Percentiles rank a stretch among this genome's conserved stretches.
These are phyloP conservation scores for Tangara arthus DNA, from an alignment of 2,797 vertebrate genomes.

Conservation along the genomic window DNA sequence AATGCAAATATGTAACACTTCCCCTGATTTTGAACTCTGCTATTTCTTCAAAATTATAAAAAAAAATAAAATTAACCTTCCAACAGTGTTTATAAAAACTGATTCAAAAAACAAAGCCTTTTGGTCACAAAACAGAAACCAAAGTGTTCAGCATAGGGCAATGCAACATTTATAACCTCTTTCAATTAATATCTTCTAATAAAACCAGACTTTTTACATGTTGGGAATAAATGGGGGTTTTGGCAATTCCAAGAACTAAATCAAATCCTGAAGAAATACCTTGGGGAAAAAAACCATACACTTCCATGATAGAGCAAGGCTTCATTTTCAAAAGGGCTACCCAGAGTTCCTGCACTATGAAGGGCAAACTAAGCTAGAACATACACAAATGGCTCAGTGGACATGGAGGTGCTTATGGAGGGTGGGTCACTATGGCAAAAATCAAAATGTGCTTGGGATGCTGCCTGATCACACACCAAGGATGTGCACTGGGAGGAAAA, in stretches of 20 bases:
- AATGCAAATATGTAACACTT: background rate
- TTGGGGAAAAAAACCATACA: background rate
- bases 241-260: background rate
- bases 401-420: background rate
- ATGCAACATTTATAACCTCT: slow-evolving; percentile 5
- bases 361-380: slow-evolving; percentile 78
- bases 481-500: background rate
- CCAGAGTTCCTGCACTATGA: slow-evolving; percentile 76
- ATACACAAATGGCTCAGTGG: slow-evolving; percentile 63
- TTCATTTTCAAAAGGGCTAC: slow-evolving; percentile 63
- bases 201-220: background rate
- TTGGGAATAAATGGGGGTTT: background rate
- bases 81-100: slow-evolving; percentile 7
- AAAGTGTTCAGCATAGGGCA: background rate
- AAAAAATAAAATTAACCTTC: background rate
- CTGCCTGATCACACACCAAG: background rate
- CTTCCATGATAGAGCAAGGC: slow-evolving; percentile 27
- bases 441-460: background rate
- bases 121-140: slow-evolving; percentile 3
- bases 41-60: background rate
- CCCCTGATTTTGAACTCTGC: background rate
- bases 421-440: background rate
- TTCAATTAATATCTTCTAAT: background rate
- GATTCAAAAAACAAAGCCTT: background rate
- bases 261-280: background rate